Evolutionary conservation across 2,797 vertebrate genomes (phyloP).

Genomic region (Onychomys leucogaster): DNA sequence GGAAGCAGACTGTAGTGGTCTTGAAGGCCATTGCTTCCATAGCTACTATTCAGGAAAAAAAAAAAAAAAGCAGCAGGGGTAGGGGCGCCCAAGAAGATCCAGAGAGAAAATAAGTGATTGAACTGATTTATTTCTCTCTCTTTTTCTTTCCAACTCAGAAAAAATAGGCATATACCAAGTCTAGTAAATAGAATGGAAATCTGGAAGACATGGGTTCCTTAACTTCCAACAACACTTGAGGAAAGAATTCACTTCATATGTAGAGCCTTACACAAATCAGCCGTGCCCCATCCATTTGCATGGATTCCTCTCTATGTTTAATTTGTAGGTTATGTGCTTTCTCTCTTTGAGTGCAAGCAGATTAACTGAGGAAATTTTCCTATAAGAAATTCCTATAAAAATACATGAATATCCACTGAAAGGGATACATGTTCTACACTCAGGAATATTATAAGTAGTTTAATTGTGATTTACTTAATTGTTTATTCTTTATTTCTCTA

Average conservation of each 20-base stretch:
- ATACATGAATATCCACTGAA: slow-evolving; percentile 21
- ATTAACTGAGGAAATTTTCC: slow-evolving; percentile 53
- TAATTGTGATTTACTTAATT: not conserved
- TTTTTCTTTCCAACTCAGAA: not conserved
- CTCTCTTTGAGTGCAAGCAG: not conserved
- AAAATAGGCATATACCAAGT: not conserved
- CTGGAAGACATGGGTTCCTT: not conserved
- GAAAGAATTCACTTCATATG: not conserved
- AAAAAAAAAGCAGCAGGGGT: not conserved
- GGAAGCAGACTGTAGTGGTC: not conserved
- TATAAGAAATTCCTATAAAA: slow-evolving; percentile 47
- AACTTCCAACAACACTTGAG: not conserved
- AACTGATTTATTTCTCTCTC: not conserved
- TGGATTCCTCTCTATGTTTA: not conserved
- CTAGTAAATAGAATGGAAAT: not conserved
- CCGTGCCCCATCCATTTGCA: not conserved
- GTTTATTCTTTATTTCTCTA: not conserved
- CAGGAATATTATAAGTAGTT: slow-evolving; percentile 28
- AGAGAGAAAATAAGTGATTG: not conserved
- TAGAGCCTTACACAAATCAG: not conserved
- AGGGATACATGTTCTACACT: slow-evolving; percentile 11
- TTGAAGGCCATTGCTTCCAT: rapidly evolving
- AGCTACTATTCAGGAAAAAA: not conserved
- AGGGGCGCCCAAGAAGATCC: not conserved
- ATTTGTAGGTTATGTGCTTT: not conserved